phyloP scores from a whole-genome alignment of 2,888 invertebrate genomes.

The Trissonchulus sp. region DNA sequence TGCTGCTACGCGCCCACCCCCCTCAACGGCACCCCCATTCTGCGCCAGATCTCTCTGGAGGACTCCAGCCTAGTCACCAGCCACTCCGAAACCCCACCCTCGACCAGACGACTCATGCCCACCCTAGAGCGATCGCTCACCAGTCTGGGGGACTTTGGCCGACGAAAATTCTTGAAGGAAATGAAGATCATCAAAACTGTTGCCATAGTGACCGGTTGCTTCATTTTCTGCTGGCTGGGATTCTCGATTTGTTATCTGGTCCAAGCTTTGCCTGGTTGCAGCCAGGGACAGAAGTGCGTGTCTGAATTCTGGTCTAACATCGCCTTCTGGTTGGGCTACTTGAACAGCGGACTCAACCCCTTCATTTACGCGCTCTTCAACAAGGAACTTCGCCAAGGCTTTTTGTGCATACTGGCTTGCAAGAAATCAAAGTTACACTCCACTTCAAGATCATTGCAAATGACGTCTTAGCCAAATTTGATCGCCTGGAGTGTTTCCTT shows the following conservation, averaged over 20 bases:
- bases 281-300: neutral
- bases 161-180: constrained; percentile 70
- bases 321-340: constrained; percentile 28
- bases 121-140: neutral
- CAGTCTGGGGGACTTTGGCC: neutral
- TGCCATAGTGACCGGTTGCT: constrained; percentile 89
- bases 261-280: constrained; percentile 7
- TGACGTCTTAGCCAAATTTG: too few species aligned
- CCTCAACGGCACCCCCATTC: neutral
- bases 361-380: constrained; percentile 30
- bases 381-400: constrained; percentile 14
- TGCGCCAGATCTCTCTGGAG: neutral
- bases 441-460: too few species aligned
- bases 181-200: constrained; percentile 93
- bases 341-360: constrained; percentile 29
- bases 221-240: constrained; percentile 88
- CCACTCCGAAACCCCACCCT: neutral
- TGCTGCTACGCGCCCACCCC: neutral
- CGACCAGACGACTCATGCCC: neutral
- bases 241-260: constrained; percentile 64
- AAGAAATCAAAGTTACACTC: too few species aligned
- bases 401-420: neutral
- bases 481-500: too few species aligned
- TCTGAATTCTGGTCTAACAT: neutral
- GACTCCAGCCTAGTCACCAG: neutral